phyloP scores from a whole-genome alignment of 1,140 invertebrate species.

The Megathymus violae region DNA sequence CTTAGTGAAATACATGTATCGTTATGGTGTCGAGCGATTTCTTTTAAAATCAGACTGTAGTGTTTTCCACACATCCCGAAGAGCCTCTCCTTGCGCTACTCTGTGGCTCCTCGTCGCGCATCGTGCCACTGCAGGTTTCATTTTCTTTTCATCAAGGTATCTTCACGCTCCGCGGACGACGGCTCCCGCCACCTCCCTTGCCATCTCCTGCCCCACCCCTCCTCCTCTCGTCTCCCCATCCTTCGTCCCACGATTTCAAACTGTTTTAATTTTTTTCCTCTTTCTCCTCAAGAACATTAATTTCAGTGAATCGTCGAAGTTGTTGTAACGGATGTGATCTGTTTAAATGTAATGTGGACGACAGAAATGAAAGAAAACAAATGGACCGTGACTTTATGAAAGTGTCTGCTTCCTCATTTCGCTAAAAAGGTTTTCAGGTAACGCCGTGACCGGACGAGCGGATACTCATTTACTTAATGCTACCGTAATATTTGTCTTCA shows the following conservation, averaged over 20 bases:
- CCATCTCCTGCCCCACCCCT: constrained; percentile 17
- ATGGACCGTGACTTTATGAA: constrained; percentile 8
- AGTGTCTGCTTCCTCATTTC: background rate
- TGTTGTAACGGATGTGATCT: constrained; percentile 32
- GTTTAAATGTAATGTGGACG: constrained; percentile 25
- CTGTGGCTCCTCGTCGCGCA: too few relatives aligned
- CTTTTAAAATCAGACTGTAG: too few relatives aligned
- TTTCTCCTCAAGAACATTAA: constrained; percentile 19
- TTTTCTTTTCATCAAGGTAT: constrained; percentile 77
- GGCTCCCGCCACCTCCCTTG: constrained; percentile 44
- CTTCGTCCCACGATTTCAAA: constrained; percentile 53
- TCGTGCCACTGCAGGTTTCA: constrained; percentile 60
- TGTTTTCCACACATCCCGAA: too few relatives aligned
- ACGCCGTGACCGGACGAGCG: background rate
- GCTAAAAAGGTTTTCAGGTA: constrained; percentile 1
- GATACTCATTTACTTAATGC: background rate
- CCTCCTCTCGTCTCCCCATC: constrained; percentile 8
- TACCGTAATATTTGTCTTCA: background rate
- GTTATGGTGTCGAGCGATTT: too few relatives aligned
- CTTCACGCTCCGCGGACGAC: constrained; percentile 63
- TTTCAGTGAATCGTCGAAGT: constrained; percentile 32
- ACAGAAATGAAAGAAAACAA: constrained; percentile 6
- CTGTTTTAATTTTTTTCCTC: constrained; percentile 60
- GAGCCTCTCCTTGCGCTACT: too few relatives aligned
- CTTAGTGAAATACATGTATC: too few relatives aligned